Percentiles rank a stretch among this genome's conserved stretches.
Evolutionary conservation across 2,797 vertebrate species (phyloP).

Genomic region (Myotis daubentonii): DNA sequence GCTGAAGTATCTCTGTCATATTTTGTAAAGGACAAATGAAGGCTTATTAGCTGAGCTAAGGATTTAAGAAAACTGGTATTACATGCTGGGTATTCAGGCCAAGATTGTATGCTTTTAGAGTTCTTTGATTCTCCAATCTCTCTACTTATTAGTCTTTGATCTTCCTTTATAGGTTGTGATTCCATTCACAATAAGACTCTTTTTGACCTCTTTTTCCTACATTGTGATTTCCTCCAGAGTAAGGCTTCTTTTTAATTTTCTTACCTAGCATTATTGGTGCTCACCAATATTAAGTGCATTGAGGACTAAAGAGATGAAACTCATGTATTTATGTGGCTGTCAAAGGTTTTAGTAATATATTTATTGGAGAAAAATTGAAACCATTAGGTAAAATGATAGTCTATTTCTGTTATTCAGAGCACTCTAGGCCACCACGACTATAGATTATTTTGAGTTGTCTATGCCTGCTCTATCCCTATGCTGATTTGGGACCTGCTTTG

Average conservation of each 20-base stretch:
- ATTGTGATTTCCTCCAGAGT: not conserved
- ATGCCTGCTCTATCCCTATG: not conserved
- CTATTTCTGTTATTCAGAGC: not conserved
- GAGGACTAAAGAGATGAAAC: not conserved
- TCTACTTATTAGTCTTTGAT: not conserved
- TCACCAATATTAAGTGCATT: not conserved
- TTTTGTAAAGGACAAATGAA: not conserved
- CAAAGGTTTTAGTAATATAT: not conserved
- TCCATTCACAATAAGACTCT: not conserved
- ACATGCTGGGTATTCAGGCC: conserved; percentile 1
- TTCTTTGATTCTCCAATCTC: not conserved
- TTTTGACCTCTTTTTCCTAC: not conserved
- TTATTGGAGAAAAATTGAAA: conserved; percentile 24
- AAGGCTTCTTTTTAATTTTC: not conserved
- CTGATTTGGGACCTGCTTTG: not conserved
- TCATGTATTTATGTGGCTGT: not conserved
- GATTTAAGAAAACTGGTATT: conserved; percentile 10
- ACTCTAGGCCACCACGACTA: not conserved
- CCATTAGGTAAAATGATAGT: conserved; percentile 13
- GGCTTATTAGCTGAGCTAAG: not conserved
- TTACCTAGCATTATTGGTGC: not conserved
- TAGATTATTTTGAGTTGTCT: not conserved
- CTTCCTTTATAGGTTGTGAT: not conserved
- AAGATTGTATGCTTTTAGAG: not conserved
- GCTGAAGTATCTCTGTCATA: not conserved